phyloP scores from a whole-genome alignment of 2,888 invertebrate genomes.

The Polymixis flavicincta region DNA sequence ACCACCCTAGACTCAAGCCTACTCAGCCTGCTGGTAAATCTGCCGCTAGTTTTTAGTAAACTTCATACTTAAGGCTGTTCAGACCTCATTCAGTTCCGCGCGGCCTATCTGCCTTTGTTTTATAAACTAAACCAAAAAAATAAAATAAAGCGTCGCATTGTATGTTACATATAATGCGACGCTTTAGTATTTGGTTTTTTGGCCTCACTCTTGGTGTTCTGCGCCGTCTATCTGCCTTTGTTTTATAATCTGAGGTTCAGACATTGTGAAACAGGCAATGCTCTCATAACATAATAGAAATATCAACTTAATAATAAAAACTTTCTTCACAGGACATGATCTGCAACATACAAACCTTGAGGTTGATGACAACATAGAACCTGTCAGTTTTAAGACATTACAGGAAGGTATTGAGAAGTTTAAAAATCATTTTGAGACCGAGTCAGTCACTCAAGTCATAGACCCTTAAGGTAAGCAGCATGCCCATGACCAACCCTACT shows the following conservation, averaged over 20 bases:
- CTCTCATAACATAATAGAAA: background rate
- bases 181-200: too few relatives aligned
- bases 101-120: too few relatives aligned
- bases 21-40: too few relatives aligned
- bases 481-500: background rate
- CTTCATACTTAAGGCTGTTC: background rate
- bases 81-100: too few relatives aligned
- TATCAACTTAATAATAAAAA: background rate
- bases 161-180: too few relatives aligned
- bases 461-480: conserved; percentile 32
- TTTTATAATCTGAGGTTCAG: too few relatives aligned
- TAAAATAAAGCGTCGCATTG: too few relatives aligned
- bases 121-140: too few relatives aligned
- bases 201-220: too few relatives aligned
- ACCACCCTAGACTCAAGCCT: too few relatives aligned
- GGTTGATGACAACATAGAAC: conserved; percentile 73
- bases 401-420: conserved; percentile 83
- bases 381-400: conserved; percentile 77
- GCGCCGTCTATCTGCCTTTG: too few relatives aligned
- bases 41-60: background rate
- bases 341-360: conserved; percentile 66
- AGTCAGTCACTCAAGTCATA: conserved; percentile 30
- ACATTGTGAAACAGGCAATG: background rate
- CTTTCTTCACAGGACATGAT: conserved; percentile 70
- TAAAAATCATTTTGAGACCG: conserved; percentile 65